Conservation (phyloP, 2,888 invertebrate species). For the Agrilus biguttatus region DNA sequence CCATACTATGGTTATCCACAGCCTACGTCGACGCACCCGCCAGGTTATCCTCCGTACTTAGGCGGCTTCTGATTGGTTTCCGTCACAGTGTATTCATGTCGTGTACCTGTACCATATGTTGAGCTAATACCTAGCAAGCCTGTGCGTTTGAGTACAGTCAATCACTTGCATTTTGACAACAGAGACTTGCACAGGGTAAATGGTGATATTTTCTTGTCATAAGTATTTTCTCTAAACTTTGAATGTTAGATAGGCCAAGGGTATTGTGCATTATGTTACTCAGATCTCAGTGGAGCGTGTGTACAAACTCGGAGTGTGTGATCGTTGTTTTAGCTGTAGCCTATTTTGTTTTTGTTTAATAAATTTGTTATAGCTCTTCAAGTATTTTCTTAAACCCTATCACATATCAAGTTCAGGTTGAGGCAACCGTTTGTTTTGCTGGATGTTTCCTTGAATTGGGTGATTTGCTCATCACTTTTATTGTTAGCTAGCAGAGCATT, state of each 20-base stretch:
- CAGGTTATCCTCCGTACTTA: constrained; percentile 30
- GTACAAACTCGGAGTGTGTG: constrained; percentile 23
- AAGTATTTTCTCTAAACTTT: constrained; percentile 36
- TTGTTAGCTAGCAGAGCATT: constrained; percentile 15
- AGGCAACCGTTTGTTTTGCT: constrained; percentile 10
- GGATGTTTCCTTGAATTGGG: constrained; percentile 6
- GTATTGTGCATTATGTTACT: constrained; percentile 34
- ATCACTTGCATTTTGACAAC: constrained; percentile 34
- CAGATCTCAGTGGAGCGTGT: constrained; percentile 28
- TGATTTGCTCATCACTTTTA: constrained; percentile 11
- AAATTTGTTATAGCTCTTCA: constrained; percentile 31
- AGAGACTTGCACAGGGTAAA: constrained; percentile 39
- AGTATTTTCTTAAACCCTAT: constrained; percentile 23
- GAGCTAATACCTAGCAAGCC: constrained; percentile 37
- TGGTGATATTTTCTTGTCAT: constrained; percentile 38
- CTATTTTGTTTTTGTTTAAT: constrained; percentile 27
- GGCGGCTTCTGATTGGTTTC: constrained; percentile 35
- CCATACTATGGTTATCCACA: constrained; percentile 39
- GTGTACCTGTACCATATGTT: constrained; percentile 37
- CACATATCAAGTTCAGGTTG: constrained; percentile 24
- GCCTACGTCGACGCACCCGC: constrained; percentile 29
- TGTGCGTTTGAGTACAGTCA: constrained; percentile 33
- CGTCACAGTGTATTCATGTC: constrained; percentile 35
- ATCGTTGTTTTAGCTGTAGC: constrained; percentile 29
- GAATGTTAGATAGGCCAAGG: constrained; percentile 35